phyloP scores from a whole-genome alignment of 2,797 vertebrate species.

The Numenius phaeopus region DNA sequence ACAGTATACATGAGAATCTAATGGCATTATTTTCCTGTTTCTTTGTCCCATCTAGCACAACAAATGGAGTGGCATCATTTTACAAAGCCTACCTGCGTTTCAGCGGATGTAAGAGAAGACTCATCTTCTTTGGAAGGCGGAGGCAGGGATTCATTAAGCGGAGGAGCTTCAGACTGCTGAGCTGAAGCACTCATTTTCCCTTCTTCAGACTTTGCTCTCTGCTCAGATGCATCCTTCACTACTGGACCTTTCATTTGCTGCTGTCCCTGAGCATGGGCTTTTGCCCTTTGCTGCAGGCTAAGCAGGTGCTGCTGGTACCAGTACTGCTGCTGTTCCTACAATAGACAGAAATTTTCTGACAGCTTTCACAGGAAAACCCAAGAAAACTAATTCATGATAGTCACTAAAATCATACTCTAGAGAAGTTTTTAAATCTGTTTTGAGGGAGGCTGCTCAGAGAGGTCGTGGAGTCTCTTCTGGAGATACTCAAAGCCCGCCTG shows the following conservation, averaged over 20 bases:
- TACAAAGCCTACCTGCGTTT: constrained; percentile 82
- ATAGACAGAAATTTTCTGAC: constrained; percentile 6
- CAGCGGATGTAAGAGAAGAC: constrained; percentile 85
- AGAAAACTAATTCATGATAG: neutral
- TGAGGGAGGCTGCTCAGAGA: neutral
- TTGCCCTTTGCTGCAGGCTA: constrained; percentile 89
- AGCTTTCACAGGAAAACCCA: neutral
- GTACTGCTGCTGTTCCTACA: constrained; percentile 93
- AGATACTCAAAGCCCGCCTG: neutral
- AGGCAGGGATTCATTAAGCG: constrained; percentile 84
- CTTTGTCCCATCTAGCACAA: neutral
- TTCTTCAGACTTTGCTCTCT: constrained; percentile 67
- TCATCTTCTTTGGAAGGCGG: constrained; percentile 88
- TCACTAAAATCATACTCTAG: neutral
- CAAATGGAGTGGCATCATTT: neutral
- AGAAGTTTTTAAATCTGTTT: neutral
- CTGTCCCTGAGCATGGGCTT: constrained; percentile 82
- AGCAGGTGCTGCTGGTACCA: constrained; percentile 97
- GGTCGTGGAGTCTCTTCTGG: neutral
- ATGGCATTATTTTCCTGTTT: neutral
- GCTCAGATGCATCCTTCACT: constrained; percentile 71
- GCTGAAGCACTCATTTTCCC: constrained; percentile 51
- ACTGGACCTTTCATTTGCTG: constrained; percentile 71
- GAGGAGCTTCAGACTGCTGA: constrained; percentile 73
- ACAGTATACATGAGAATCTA: neutral